phyloP scores from a whole-genome alignment of 2,797 vertebrate species.

The Artibeus jamaicensis region DNA sequence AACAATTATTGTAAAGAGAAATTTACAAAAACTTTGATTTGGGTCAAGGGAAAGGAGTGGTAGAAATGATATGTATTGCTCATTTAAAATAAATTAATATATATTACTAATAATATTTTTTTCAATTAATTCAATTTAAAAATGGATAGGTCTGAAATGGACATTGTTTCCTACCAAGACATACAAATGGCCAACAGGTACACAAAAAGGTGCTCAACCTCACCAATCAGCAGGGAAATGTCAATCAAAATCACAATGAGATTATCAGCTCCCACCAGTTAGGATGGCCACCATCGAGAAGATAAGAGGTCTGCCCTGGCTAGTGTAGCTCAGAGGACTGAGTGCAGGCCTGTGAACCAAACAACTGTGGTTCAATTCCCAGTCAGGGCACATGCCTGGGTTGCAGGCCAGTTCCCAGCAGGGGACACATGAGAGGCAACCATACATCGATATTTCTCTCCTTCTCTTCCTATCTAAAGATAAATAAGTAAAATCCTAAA shows the following conservation, averaged over 20 bases:
- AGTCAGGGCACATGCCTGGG: too few relatives aligned
- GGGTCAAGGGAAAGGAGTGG: background rate
- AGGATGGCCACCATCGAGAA: background rate
- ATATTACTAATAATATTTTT: background rate
- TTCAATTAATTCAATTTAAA: background rate
- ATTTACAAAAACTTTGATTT: background rate
- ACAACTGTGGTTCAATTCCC: too few relatives aligned
- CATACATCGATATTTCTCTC: too few relatives aligned
- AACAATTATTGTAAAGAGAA: background rate
- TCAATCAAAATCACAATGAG: background rate
- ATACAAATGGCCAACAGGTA: background rate
- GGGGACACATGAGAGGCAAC: too few relatives aligned
- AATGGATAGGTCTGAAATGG: background rate
- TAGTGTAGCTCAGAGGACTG: too few relatives aligned
- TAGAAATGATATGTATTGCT: background rate
- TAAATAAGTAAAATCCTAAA: too few relatives aligned
- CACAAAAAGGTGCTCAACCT: background rate
- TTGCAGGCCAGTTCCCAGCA: too few relatives aligned
- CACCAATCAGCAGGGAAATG: background rate
- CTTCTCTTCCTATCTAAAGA: too few relatives aligned
- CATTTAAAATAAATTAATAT: background rate
- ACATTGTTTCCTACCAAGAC: background rate
- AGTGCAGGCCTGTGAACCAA: too few relatives aligned
- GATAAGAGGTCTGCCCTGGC: too few relatives aligned
- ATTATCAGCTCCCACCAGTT: background rate